These are phyloP conservation scores for Zaprionus lineosus DNA, from an alignment of 2,888 invertebrate species.

Conservation along the genomic window DNA sequence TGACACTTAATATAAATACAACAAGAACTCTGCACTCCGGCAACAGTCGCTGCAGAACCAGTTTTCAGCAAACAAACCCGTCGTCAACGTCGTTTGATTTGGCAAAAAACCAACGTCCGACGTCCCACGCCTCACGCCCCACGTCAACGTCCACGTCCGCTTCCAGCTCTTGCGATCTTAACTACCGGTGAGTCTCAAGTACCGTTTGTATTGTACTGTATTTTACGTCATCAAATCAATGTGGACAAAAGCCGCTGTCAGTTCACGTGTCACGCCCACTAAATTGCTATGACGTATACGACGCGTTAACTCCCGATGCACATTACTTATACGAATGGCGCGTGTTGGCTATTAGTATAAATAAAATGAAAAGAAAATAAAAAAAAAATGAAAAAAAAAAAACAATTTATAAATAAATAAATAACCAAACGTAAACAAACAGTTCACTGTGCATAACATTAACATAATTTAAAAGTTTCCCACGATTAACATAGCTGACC, in stretches of 20 bases:
- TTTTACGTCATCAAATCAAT: conserved; percentile 61
- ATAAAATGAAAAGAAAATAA: neutral
- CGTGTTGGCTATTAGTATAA: conserved; percentile 62
- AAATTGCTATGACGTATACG: conserved; percentile 57
- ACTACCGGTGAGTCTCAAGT: conserved; percentile 64
- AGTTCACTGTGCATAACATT: conserved; percentile 52
- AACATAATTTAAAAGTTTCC: conserved; percentile 63
- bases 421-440: conserved; percentile 23
- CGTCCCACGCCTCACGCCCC: too few species aligned
- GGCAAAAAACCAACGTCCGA: conserved; percentile 32
- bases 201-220: conserved; percentile 26
- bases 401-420: neutral
- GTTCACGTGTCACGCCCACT: conserved; percentile 65
- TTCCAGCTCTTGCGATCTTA: conserved; percentile 27
- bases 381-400: conserved; percentile 1
- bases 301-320: conserved; percentile 16
- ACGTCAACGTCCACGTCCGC: conserved; percentile 37
- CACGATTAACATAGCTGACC: conserved; percentile 51
- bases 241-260: conserved; percentile 36
- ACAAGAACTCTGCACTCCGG: conserved; percentile 63
- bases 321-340: conserved; percentile 63
- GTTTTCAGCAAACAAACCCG: conserved; percentile 69
- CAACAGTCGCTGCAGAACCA: conserved; percentile 57
- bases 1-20: conserved; percentile 61
- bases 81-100: conserved; percentile 21